Conservation (phyloP, 2,888 invertebrate genomes). For the Meta bourneti region DNA sequence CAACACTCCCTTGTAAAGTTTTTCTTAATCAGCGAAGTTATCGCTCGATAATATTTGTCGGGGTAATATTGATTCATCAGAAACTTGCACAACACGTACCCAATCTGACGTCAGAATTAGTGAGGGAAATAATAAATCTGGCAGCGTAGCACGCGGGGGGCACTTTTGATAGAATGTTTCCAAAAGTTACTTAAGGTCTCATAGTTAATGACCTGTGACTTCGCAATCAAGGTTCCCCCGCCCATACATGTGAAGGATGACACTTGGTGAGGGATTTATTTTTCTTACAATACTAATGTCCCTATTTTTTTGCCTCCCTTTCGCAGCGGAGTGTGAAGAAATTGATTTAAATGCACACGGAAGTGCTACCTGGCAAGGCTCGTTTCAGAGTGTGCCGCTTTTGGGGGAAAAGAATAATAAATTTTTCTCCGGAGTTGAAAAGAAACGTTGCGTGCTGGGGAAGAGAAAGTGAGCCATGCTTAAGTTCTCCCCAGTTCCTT, state of each 20-base stretch:
- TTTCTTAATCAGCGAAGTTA: slow-evolving; percentile 35
- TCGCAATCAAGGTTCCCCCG: slow-evolving; percentile 55
- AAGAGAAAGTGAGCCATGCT: too few relatives aligned
- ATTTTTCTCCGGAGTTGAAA: not conserved
- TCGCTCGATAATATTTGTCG: slow-evolving; percentile 31
- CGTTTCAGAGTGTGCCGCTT: too few relatives aligned
- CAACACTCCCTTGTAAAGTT: slow-evolving; percentile 1
- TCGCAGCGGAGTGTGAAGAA: not conserved
- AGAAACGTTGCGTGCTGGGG: too few relatives aligned
- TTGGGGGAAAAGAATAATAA: not conserved
- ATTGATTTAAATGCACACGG: slow-evolving; percentile 34
- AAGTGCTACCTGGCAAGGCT: too few relatives aligned
- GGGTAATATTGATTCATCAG: slow-evolving; percentile 54
- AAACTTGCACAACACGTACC: slow-evolving; percentile 29
- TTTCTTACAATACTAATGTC: slow-evolving; percentile 22
- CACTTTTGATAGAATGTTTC: slow-evolving; percentile 54
- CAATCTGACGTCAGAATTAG: slow-evolving; percentile 49
- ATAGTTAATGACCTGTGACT: slow-evolving; percentile 71
- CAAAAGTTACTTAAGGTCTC: slow-evolving; percentile 59
- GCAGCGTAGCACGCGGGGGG: slow-evolving; percentile 23
- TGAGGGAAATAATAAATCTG: slow-evolving; percentile 62
- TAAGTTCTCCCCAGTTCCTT: too few relatives aligned
- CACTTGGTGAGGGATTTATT: slow-evolving; percentile 47
- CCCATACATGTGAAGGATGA: slow-evolving; percentile 51
- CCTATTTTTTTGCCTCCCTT: slow-evolving; percentile 24